These are phyloP conservation scores for Urocyon cinereoargenteus DNA, from an alignment of 2,797 vertebrate species.

Conservation along the genomic window DNA sequence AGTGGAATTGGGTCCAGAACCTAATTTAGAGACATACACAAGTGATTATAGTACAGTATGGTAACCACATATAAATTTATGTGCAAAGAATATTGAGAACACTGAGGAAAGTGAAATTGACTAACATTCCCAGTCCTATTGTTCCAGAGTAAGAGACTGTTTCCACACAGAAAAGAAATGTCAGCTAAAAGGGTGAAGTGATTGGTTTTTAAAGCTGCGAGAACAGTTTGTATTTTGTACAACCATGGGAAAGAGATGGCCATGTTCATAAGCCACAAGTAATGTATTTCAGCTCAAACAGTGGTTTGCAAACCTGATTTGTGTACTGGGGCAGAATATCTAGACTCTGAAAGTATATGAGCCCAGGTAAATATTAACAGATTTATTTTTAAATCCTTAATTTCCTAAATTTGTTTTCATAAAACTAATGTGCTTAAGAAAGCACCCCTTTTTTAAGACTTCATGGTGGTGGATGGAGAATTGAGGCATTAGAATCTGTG, in stretches of 20 bases:
- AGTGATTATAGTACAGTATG: not conserved
- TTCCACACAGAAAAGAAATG: not conserved
- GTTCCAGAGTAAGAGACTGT: not conserved
- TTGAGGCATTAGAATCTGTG: not conserved
- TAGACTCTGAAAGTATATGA: not conserved
- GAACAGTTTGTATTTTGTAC: not conserved
- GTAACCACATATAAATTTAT: not conserved
- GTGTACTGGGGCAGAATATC: not conserved
- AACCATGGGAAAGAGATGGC: not conserved
- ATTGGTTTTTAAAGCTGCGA: conserved; percentile 1
- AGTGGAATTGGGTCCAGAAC: not conserved
- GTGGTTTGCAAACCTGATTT: not conserved
- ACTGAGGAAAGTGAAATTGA: not conserved
- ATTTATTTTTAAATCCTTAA: conserved; percentile 1
- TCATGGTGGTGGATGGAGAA: not conserved
- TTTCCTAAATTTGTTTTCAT: conserved; percentile 47
- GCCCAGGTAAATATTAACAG: conserved; percentile 6
- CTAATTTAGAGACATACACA: not conserved
- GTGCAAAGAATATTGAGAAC: not conserved
- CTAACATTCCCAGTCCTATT: not conserved
- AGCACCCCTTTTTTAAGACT: not conserved
- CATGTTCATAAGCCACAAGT: not conserved
- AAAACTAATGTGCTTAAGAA: not conserved
- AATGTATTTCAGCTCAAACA: not conserved
- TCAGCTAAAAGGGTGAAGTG: not conserved